These are phyloP conservation scores for Cerastis rubricosa DNA, from an alignment of 2,888 invertebrate species.

Conservation along the genomic window DNA sequence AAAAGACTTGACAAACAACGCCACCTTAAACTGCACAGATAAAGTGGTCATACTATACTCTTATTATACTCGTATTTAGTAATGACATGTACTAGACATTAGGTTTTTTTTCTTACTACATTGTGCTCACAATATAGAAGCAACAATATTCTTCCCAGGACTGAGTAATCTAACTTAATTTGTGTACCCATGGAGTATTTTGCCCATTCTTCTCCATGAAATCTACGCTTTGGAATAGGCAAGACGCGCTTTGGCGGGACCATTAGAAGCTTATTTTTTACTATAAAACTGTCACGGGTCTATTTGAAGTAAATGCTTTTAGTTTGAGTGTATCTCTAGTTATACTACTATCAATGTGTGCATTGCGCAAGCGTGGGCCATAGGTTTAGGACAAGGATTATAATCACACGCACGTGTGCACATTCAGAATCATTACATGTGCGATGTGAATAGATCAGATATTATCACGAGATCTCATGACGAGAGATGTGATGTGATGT, in stretches of 20 bases:
- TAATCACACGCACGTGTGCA: conserved; percentile 63
- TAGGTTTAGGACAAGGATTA: conserved; percentile 55
- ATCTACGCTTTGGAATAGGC: neutral
- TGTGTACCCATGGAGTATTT: too few species aligned
- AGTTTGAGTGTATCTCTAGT: neutral
- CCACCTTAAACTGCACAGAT: too few species aligned
- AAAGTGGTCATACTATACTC: too few species aligned
- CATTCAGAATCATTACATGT: conserved; percentile 37
- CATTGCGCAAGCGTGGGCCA: conserved; percentile 47
- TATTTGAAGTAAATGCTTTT: neutral
- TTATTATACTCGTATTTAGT: too few species aligned
- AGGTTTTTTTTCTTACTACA: too few species aligned
- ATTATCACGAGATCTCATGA: conserved; percentile 31
- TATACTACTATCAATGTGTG: conserved; percentile 25
- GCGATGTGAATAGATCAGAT: conserved; percentile 31
- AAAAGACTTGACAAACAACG: too few species aligned
- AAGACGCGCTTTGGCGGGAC: neutral
- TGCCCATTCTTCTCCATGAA: neutral
- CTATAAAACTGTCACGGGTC: too few species aligned
- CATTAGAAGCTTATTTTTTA: neutral
- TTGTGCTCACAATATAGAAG: too few species aligned
- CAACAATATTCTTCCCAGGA: too few species aligned
- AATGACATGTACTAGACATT: too few species aligned
- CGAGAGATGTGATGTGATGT: too few species aligned
- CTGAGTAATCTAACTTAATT: too few species aligned